Evolutionary conservation across 2,888 invertebrate species (phyloP), one percentile per base, ranked within the genome.

Genomic region (Silvanus unidentatus): DNA sequence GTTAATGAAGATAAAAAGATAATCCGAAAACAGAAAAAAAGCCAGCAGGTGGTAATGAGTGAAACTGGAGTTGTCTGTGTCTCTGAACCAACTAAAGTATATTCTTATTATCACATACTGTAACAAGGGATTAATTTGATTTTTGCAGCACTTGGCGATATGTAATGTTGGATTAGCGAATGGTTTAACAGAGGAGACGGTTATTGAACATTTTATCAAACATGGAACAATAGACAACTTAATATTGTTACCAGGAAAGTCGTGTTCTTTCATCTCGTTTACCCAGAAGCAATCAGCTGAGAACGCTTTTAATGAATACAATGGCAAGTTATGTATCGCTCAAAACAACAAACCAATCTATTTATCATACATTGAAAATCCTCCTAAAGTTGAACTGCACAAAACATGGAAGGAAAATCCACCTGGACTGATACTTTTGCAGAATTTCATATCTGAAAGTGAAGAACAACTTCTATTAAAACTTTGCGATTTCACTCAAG

Each of bases 131-230:
- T 32, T 43, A 28, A 30, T 37, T 50, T 57, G 49, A 53, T 62
- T 45, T 54, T 78, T 77, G 49, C 66, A 89, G 89, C 76, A 79
- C 63, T 58, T 91, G 37, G 78, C 83, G 35, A 72, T 95, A n/a
- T 88, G 89, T 58, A 95, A 95, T 73, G 87, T 84, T 16, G 95
- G 95, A 1, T 77, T 93, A 47, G 86, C 85, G 1, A 90, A 87
- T 54, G 89, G 90, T 3, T 73, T 91, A 14, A 75, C 79, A 3
- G 81, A 85, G 64, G 81, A 84, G 60, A 65, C 72, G 38, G 62
- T 94, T 8, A 63, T 80, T 3, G 64, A 75, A 34, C 65, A 79
- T 3, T 77, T 82, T 42, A 62, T 70, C 2, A 62, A 73, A 43
- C 73, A 74, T 65, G 79, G 84, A 1, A 47, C 62, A 14, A 64